A percentile compares a stretch with the other conserved stretches of the same genome.
phyloP scores from a whole-genome alignment of 2,113 vertebrate genomes.

The Pimephales promelas region DNA sequence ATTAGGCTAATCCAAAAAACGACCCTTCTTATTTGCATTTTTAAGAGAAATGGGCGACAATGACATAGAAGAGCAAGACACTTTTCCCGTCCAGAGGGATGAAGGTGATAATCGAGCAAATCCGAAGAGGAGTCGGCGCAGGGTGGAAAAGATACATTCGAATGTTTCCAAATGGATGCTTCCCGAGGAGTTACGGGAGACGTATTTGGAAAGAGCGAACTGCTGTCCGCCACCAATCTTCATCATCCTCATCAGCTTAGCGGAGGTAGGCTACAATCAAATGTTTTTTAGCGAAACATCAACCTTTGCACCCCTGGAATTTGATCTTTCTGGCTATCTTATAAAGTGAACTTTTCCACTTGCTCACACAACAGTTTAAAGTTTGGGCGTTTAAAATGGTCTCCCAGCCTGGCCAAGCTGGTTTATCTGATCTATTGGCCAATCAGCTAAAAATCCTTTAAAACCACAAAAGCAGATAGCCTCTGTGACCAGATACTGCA shows the following conservation, averaged over 20 bases:
- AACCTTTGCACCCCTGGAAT: background rate
- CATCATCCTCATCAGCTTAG: constrained; percentile 85
- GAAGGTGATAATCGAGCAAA: background rate
- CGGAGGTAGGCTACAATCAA: constrained; percentile 78
- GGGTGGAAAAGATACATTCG: constrained; percentile 76
- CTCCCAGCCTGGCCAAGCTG: background rate
- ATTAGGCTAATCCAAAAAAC: background rate
- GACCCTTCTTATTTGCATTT: background rate
- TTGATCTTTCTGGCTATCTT: background rate
- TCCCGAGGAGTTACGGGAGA: constrained; percentile 69
- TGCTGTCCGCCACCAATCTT: constrained; percentile 88
- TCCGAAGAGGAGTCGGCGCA: constrained; percentile 32
- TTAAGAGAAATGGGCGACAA: constrained; percentile 59
- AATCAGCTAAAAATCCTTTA: background rate
- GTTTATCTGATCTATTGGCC: background rate
- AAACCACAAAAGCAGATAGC: background rate
- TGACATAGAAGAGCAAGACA: constrained; percentile 66
- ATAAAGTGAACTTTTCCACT: background rate
- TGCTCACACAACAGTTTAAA: background rate
- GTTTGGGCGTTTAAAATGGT: background rate
- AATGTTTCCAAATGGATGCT: constrained; percentile 86
- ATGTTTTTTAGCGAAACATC: background rate
- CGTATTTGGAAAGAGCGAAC: constrained; percentile 82
- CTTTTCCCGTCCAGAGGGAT: constrained; percentile 59
- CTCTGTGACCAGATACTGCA: background rate